phyloP scores from a whole-genome alignment of 2,113 vertebrate species.

The Lethenteron camtschaticum region DNA sequence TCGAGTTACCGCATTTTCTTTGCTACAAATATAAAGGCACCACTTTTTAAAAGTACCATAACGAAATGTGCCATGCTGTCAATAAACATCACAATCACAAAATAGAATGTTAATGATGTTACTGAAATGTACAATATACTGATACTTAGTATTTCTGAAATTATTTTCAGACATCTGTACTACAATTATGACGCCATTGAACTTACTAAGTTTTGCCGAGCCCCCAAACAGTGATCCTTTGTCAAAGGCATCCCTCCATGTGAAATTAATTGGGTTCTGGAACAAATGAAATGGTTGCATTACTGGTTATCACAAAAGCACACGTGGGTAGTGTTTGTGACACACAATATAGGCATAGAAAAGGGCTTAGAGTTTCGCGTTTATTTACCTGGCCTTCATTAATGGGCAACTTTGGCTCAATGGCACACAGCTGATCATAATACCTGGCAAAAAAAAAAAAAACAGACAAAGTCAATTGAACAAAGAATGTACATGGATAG shows the following conservation, averaged over 20 bases:
- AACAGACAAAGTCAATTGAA: too few relatives aligned
- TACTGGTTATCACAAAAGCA: not conserved
- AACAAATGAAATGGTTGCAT: not conserved
- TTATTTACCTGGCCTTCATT: conserved; percentile 71
- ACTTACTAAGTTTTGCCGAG: conserved; percentile 78
- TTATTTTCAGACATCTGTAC: too few relatives aligned
- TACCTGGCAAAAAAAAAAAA: conserved; percentile 31
- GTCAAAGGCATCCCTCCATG: conserved; percentile 98
- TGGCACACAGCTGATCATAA: conserved; percentile 79
- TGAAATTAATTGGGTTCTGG: conserved; percentile 26
- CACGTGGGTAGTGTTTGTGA: too few relatives aligned
- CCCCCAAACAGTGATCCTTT: conserved; percentile 94
- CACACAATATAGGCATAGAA: not conserved
- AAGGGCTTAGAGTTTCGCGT: not conserved
- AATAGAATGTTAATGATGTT: conserved; percentile 7
- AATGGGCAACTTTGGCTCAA: conserved; percentile 94
- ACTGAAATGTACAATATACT: conserved; percentile 7
- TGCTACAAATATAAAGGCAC: too few relatives aligned
- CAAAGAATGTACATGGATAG: too few relatives aligned
- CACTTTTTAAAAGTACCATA: too few relatives aligned
- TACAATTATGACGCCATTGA: not conserved
- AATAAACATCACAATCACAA: conserved; percentile 9
- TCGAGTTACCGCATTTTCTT: too few relatives aligned
- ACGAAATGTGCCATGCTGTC: too few relatives aligned
- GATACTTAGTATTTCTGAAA: conserved; percentile 9